Conservation (phyloP, 2,888 invertebrate genomes). For the Chesias legatella region DNA sequence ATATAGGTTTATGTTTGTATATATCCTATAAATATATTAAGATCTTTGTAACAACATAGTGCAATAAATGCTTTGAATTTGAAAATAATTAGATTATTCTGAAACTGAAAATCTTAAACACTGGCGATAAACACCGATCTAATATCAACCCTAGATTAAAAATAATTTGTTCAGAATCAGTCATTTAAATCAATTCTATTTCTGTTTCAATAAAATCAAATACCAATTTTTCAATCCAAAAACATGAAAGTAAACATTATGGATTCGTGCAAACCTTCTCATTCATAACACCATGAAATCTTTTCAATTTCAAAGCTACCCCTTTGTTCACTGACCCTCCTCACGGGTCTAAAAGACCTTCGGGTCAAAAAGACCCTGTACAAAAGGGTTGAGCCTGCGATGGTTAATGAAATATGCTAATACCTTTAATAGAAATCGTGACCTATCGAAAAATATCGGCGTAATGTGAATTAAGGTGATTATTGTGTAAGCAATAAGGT, state of each 20-base stretch:
- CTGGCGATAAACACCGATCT: no score
- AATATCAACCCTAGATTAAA: no score
- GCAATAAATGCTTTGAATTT: no score
- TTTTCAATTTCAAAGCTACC: slow-evolving; percentile 16
- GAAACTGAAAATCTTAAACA: no score
- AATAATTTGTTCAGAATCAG: no score
- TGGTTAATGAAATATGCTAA: slow-evolving; percentile 37
- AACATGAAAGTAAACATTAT: slow-evolving; percentile 23
- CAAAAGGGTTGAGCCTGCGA: slow-evolving; percentile 17
- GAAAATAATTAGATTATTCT: no score
- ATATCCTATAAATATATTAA: no score
- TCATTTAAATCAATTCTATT: not conserved
- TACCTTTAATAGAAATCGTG: slow-evolving; percentile 32
- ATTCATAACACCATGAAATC: slow-evolving; percentile 23
- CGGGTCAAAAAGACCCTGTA: slow-evolving; percentile 20
- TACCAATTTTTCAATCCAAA: slow-evolving; percentile 13
- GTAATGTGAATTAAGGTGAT: slow-evolving; percentile 12
- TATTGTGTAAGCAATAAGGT: slow-evolving; percentile 10
- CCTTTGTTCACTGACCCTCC: slow-evolving; percentile 21
- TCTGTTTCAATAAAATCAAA: slow-evolving; percentile 4
- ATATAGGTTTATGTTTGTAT: no score
- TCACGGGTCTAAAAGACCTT: slow-evolving; percentile 17
- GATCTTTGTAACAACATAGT: no score
- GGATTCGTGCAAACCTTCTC: slow-evolving; percentile 3
- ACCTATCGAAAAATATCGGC: slow-evolving; percentile 27